Evolutionary conservation across 2,113 vertebrate genomes (phyloP), one percentile per base, ranked within the genome.

Genomic region (Callorhinus ursinus): DNA sequence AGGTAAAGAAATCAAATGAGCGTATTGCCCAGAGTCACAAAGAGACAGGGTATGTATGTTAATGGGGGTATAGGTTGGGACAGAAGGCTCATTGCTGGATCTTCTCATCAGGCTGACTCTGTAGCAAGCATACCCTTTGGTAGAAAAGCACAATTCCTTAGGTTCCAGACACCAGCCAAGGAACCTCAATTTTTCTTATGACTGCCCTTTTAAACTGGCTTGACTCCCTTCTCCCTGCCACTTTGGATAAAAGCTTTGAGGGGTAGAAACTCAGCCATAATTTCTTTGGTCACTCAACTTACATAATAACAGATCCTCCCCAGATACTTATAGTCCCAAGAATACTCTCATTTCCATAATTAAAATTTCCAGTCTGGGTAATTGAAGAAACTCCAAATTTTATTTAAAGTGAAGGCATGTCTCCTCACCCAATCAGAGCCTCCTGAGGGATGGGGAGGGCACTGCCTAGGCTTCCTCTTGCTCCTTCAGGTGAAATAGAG

Each of bases 301-400:
- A 88, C 16, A 76, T 82, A 89, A 90, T n/a, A 72, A 61, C 12
- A 42, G 76, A 69, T 77, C 57, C 36, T 94, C 26, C 51, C 71
- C 57, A 81, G 71, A 61, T 18, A 36, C 72, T 81, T 28, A 69
- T 0, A 80, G 53, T 19, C 67, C 92, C 49, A 21, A 89, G 65
- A 87, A 96, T 46, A n/a, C 19, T 74, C 55, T 94, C 88, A 42
- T 87, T 93, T 96, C 53, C 79, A 57, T 92, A 95, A 92, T 94
- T 55, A 94, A 89, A 81, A 79, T 89, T 53, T 87, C 80, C 51
- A 87, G 84, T 79, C 53, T 57, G 31, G 59, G 72, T 71, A 91
- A 77, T 11, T 82, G 39, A 22, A 89, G 85, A 86, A 53, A n/a
- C 31, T 63, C 19, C 55, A n/a, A 26, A 28, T 82, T 93, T 69